Evolutionary conservation across 2,888 invertebrate genomes (phyloP), one percentile per base, ranked within the genome.

Genomic region (Antheraea yamamai): DNA sequence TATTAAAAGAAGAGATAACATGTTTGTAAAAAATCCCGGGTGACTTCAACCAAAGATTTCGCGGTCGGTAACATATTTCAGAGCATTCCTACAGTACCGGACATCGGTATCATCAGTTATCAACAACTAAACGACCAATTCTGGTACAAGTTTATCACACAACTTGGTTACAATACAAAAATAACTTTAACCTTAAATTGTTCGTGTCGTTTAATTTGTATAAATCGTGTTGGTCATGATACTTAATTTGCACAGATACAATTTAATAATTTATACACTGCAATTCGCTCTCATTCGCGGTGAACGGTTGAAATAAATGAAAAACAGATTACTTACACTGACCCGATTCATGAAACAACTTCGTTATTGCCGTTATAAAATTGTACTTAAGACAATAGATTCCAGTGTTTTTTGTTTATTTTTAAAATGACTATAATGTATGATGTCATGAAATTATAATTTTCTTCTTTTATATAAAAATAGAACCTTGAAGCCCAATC

Each of bases 41-140:
- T 35, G 70, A 70, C 12, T n/a, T 39, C 39, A 70, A 4, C 39
- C 39, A 39, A 18, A 39, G 39, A 70, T 70, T 70, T 70, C 70
- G 70, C 70, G 12, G n/a, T 39, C 70, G 39, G n/a, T 20, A 70
- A 70, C 39, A 70, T 30, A 30, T 39, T 70, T 23, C 20, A 39
- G 18, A 39, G n/a, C 20, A 20, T n/a, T 70, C n/a, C 10, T 10
- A n/a, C 70, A 70, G 70, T 20, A 70, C 70, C 70, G 70, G 70
- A 70, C 55, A 74, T 66, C n/a, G 52, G 30, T 74, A 74, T 74
- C 70, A 52, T 51, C 70, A 14, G 20, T 52, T 74, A 74, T 74
- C 74, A 20, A 64, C 61, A 47, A 20, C 35, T 30, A 18, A 66
- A 66, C 64, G 16, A 26, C 47, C 74, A 51, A 20, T 39, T 39